Base-by-base conservation (phyloP, 2,888 invertebrate species). In the Venusia cambrica region DNA sequence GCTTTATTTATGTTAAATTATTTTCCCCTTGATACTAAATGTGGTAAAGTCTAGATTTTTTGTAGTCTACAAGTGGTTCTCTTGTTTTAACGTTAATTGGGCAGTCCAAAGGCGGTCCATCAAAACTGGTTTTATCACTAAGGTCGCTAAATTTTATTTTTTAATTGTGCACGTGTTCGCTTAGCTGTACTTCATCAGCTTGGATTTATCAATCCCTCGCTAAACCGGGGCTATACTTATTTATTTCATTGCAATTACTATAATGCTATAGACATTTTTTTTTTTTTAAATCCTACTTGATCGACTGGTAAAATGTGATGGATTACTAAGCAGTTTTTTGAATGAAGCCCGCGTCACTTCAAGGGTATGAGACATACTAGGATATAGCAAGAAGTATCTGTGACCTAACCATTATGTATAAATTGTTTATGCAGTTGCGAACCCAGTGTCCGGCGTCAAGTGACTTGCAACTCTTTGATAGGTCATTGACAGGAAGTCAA, bases 401-500 rank as follows among this genome's bases (percentile, higher is more conserved):
- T 60, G 60, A 54, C 59, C 52, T 57, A 60, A 62, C 56, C 48
- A 48, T 45, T 54, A 57, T 61, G 53, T 57, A 57, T 54, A 49
- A 51, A 56, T 51, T 54, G 47, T 54, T 52, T 51, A 54, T 47
- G 52, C 50, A 46, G 37, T 38, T 42, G n/a, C n/a, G n/a, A n/a
- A 30, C 35, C 34, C 27, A 42, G 41, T 49, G 53, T 50, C 52
- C 54, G 48, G 44, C 37, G 45, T 50, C 38, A 41, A 49, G 48
- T 49, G 44, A 45, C 43, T 40, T 50, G 48, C 49, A 45, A 45
- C 43, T 40, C 32, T 48, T 69, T 69, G 65, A 72, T 72, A 73
- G 81, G 81, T 81, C 78, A 74, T 78, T 81, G 81, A 71, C 81
- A 77, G 80, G 74, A 81, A 73, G 59, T 68, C 58, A 58, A 58